Conservation (phyloP, 2,113 vertebrate genomes). For the Lepus americanus region DNA sequence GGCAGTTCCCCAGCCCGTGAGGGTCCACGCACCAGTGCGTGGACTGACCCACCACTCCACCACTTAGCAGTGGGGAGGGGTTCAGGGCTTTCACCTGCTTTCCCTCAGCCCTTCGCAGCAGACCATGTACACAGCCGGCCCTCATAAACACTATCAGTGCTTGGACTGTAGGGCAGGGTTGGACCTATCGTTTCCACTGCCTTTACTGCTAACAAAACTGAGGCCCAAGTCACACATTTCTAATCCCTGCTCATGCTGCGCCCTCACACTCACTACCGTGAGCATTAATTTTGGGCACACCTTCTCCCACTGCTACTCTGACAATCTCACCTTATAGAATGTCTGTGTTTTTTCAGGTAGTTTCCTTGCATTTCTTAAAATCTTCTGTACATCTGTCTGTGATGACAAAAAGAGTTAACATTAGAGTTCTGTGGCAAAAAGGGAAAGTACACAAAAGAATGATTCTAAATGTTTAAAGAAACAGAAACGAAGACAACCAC, state of each 20-base stretch:
- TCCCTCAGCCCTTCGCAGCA: neutral
- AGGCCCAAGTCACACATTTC: neutral
- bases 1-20: neutral
- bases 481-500: neutral
- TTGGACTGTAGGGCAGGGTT: neutral
- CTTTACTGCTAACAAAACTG: neutral
- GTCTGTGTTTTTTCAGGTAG: constrained; percentile 99
- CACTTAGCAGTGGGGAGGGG: neutral
- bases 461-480: constrained; percentile 15
- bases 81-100: neutral
- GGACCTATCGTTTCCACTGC: neutral
- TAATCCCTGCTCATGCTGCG: neutral
- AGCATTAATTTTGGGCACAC: neutral
- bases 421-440: constrained; percentile 62
- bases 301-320: neutral
- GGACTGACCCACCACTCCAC: neutral
- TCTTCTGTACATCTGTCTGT: constrained; percentile 99
- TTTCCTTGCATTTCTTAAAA: constrained; percentile 98
- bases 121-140: neutral
- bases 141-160: neutral
- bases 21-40: neutral
- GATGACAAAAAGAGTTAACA: constrained; percentile 47
- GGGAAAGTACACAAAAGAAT: neutral
- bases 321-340: constrained; percentile 95
- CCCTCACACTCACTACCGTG: no score